Evolutionary conservation across 2,888 invertebrate species (phyloP), one percentile per base, ranked within the genome.

Genomic region (Conops quadrifasciatus): DNA sequence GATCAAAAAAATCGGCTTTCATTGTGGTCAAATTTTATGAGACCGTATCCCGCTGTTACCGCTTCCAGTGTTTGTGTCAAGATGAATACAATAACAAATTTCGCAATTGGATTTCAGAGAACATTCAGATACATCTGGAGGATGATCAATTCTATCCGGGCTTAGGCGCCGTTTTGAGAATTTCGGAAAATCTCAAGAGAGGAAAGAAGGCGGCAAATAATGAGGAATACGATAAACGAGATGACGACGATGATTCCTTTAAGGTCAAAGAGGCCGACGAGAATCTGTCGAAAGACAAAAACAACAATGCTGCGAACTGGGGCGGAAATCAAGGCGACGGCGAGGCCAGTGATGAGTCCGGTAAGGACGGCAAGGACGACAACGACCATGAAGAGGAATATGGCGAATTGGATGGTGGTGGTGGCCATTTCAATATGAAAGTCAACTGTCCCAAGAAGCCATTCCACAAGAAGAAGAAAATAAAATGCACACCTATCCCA

Each of bases 71-170:
- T 5, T 59, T 82, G 11, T 74, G 76, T 60, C 81, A 82, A 56
- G 76, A 75, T 11, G 68, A 68, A 0, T 86, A 84, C 63, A 83
- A 86, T 73, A 59, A 72, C 4, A 79, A 80, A 59, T 78, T 85
- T 7, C 78, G 80, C 59, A 66, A 72, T 0, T 86, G 86, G 86
- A 77, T 85, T 28, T 58, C 78, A 3, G 80, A 84, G 21, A 81
- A 79, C 21, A 65, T 86, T 1, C 76, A 81, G 45, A 63, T 77
- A 56, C 84, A 84, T 76, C 78, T 85, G 28, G 73, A 74, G 2
- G 85, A 85, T 74, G 82, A 83, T 1, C 63, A 78, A 24, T 81
- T 86, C 63, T 86, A 86, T 77, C 86, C 86, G 0, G 85, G 85
- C 0, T 73, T 86, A 2, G 86, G 85, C 0, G 84, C 81, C 1